Conservation (phyloP, 1,140 invertebrate species). For the Choristoneura fumiferana region DNA sequence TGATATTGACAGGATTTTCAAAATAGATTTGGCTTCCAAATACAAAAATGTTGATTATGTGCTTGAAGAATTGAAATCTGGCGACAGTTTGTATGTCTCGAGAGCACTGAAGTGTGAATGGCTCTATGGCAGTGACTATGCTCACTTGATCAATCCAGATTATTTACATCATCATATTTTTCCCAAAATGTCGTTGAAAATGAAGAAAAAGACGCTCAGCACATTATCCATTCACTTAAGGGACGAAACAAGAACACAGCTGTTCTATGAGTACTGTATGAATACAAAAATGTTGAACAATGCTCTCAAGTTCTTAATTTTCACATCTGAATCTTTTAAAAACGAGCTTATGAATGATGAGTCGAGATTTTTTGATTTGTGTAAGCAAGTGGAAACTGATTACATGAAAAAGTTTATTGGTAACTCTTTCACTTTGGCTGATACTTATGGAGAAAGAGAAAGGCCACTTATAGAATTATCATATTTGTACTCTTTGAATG, state of each 20-base stretch:
- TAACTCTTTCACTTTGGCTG: constrained; percentile 13
- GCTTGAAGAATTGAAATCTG: constrained; percentile 37
- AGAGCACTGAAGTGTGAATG: constrained; percentile 37
- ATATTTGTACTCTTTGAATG: neutral
- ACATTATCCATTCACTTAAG: constrained; percentile 32
- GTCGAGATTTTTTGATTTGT: neutral
- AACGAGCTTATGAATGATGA: neutral
- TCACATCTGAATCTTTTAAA: constrained; percentile 7
- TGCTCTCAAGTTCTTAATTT: constrained; percentile 34
- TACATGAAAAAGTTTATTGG: neutral
- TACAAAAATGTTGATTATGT: constrained; percentile 39
- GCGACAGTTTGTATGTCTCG: constrained; percentile 36
- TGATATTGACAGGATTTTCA: constrained; percentile 39
- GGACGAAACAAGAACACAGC: constrained; percentile 23
- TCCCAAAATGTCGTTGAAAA: constrained; percentile 34
- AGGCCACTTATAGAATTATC: neutral
- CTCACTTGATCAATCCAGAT: constrained; percentile 30
- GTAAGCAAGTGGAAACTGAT: neutral
- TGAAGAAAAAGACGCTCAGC: constrained; percentile 32
- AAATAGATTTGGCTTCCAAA: constrained; percentile 43
- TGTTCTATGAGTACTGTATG: constrained; percentile 35
- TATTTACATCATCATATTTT: constrained; percentile 36
- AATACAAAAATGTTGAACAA: constrained; percentile 22
- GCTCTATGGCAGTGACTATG: constrained; percentile 33
- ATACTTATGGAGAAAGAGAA: neutral